Percentiles rank a stretch among this genome's conserved stretches.
phyloP scores from a whole-genome alignment of 2,797 vertebrate genomes.

The Notoglanidium macrostoma region DNA sequence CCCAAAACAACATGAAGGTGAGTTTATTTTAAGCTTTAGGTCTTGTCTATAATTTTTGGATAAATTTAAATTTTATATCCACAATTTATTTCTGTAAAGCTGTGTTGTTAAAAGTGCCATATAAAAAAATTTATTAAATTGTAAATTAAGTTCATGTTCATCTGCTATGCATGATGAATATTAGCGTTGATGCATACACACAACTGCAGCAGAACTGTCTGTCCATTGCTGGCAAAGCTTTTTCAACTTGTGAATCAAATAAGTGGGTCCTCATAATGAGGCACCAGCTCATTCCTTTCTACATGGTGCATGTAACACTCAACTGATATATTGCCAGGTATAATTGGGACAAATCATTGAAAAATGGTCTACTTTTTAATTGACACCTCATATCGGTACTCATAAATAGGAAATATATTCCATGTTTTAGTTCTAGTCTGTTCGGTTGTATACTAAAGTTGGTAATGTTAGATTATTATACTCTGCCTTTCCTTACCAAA shows the following conservation, averaged over 20 bases:
- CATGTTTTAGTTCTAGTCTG: background rate
- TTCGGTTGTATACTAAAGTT: background rate
- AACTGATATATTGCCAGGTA: background rate
- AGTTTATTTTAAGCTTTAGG: slow-evolving; percentile 16
- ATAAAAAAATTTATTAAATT: background rate
- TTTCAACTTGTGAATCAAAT: background rate
- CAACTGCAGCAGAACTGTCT: background rate
- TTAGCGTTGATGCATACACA: background rate
- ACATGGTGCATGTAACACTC: background rate
- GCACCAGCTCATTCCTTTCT: background rate
- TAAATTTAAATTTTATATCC: background rate
- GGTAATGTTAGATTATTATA: too few relatives aligned
- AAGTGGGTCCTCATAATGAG: background rate
- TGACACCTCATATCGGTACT: background rate
- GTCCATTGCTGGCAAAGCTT: background rate
- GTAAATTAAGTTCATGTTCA: background rate
- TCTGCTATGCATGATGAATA: background rate
- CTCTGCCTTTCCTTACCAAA: too few relatives aligned
- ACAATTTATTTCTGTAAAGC: background rate
- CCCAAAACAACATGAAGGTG: slow-evolving; percentile 74
- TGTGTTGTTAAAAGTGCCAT: background rate
- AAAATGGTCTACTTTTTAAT: background rate
- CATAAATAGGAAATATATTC: background rate
- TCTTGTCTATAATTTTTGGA: background rate
- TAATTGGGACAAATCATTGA: background rate